These are phyloP conservation scores for Coregonus sp. DNA, from an alignment of 2,797 vertebrate genomes.

Conservation along the genomic window DNA sequence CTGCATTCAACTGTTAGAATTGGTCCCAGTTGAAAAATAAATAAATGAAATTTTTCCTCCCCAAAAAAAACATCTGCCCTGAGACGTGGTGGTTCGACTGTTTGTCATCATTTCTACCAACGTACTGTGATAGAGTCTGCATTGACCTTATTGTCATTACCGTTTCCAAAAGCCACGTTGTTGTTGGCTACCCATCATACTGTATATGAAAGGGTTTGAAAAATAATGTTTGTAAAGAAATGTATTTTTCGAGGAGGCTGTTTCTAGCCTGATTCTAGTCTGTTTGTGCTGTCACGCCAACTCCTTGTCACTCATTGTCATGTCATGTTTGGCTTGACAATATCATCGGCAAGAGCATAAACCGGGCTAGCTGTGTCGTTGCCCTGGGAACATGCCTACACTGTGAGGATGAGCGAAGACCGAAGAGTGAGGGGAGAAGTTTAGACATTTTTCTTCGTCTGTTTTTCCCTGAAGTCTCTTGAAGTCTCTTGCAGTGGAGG, in stretches of 20 bases:
- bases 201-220: too few species aligned
- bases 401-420: neutral
- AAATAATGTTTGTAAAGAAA: too few species aligned
- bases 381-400: constrained; percentile 14
- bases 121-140: constrained; percentile 17
- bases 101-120: constrained; percentile 14
- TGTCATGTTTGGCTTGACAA: neutral
- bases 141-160: constrained; percentile 21
- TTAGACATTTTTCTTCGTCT: neutral
- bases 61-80: constrained; percentile 15
- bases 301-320: too few species aligned
- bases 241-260: too few species aligned
- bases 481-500: neutral
- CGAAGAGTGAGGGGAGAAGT: neutral
- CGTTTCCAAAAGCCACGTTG: constrained; percentile 15
- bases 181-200: neutral
- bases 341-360: constrained; percentile 1
- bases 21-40: constrained; percentile 42
- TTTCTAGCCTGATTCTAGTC: too few species aligned
- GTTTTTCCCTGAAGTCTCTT: too few species aligned
- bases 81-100: constrained; percentile 21
- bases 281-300: too few species aligned
- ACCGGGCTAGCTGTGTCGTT: neutral
- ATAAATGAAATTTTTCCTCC: constrained; percentile 33
- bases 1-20: neutral